Evolutionary conservation across 2,113 vertebrate species (phyloP), one percentile per base, ranked within the genome.

Genomic region (Phrynocephalus versicolor): DNA sequence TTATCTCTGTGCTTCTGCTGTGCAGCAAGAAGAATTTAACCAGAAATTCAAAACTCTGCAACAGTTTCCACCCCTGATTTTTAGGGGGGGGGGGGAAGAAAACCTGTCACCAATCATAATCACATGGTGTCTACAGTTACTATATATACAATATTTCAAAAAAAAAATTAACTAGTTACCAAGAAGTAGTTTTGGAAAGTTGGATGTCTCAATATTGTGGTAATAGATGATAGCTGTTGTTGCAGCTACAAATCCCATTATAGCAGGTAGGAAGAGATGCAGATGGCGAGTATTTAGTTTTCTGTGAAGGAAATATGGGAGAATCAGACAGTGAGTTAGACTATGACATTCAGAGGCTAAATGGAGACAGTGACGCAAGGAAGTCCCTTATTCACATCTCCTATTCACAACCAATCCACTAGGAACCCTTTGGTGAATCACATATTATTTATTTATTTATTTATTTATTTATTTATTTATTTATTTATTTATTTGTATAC

Each of bases 131-230:
- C 45, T 51, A 10, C 45, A 51, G 45, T 10, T 5, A 51, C 45
- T 51, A 10, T 51, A 51, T 51, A 51, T 10, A 51, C 5, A 51
- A 51, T 51, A 51, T 10, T 51, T 51, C 45, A 51, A 51, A 51
- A 51, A 6, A 51, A 51, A 51, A 51, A 6, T 6, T 51, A 51
- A 51, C 45, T 60, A 94, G 96, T 97, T 94, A 99, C 98, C 98
- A n/a, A 99, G 94, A 70, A 99, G 96, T 82, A 99, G 93, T 92
- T 99, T 99, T 51, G 98, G 99, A 87, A 99, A 99, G 93, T 99
- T 99, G 76, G 99, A 99, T 2, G 99, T 99, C 95, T 99, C 98
- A 10, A 99, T 99, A 87, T 99, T 99, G 93, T 99, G 99, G 80
- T 99, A 99, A 90, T 99, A 99, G 14, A 99, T 98, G 72, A 99